Evolutionary conservation across 2,113 vertebrate species (phyloP).

Genomic region (Malurus melanocephalus): DNA sequence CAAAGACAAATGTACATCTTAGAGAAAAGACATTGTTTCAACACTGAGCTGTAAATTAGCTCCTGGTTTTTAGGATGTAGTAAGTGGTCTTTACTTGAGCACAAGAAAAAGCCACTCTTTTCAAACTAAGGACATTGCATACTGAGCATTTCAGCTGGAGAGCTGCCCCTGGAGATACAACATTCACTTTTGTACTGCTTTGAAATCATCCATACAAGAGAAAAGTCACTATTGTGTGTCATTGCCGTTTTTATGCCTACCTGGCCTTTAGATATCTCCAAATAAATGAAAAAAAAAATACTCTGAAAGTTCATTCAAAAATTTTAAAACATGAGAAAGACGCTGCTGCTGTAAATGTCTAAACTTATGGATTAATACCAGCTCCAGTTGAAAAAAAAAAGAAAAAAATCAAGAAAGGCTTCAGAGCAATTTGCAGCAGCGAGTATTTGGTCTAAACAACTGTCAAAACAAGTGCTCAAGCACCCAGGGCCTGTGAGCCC

Average conservation of each 20-base stretch:
- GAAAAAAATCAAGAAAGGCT: background rate
- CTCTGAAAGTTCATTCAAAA: background rate
- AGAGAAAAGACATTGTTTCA: background rate
- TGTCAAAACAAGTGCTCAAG: background rate
- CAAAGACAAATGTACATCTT: background rate
- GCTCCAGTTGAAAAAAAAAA: background rate
- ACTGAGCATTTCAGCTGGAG: background rate
- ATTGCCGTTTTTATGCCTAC: rapidly evolving
- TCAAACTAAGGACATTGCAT: background rate
- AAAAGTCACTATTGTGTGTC: background rate
- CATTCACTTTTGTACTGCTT: background rate
- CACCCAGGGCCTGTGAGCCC: background rate
- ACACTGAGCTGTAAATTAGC: background rate
- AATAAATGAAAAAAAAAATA: background rate
- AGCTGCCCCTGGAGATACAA: background rate
- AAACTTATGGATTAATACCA: background rate
- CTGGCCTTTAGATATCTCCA: background rate
- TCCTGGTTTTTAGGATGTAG: background rate
- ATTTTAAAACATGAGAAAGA: background rate
- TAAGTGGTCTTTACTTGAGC: background rate
- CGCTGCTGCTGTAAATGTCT: background rate
- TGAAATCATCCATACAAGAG: background rate
- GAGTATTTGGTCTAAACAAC: background rate
- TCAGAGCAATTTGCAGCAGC: background rate
- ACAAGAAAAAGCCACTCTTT: background rate